Percentiles rank a stretch among this genome's conserved stretches.
Conservation (phyloP, 2,113 vertebrate species). For the Prolemur simus region DNA sequence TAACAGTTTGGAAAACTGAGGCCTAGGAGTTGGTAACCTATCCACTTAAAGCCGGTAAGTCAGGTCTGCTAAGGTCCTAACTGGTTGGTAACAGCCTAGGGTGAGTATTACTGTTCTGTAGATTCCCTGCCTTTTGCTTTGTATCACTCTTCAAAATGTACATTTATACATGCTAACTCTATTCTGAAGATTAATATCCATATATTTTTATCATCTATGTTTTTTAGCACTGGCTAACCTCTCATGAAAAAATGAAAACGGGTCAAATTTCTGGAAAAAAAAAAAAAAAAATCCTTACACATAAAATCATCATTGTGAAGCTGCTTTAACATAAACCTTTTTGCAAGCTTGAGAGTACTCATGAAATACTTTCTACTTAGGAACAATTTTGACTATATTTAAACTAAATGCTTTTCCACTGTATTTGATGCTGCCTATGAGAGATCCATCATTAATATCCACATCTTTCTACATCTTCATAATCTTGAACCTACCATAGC, state of each 20-base stretch:
- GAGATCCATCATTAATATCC: neutral
- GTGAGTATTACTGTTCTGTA: neutral
- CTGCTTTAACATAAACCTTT: neutral
- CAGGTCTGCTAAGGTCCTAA: neutral
- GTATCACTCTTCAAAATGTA: conserved; percentile 39
- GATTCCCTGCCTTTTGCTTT: neutral
- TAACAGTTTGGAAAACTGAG: neutral
- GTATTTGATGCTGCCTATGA: neutral
- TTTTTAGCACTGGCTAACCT: neutral
- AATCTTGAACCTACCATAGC: neutral
- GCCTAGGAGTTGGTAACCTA: neutral
- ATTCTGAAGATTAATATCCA: conserved; percentile 8
- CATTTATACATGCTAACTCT: neutral
- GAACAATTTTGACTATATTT: neutral
- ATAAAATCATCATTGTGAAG: neutral
- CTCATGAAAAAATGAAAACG: neutral
- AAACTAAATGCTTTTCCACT: neutral
- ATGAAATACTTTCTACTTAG: neutral
- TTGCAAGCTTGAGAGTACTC: neutral
- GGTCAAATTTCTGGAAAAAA: neutral
- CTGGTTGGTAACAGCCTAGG: neutral
- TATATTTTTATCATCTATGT: neutral
- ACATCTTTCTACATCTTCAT: neutral
- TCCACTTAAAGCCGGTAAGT: neutral
- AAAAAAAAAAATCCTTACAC: neutral